Evolutionary conservation across 2,797 vertebrate species (phyloP).

Genomic region (Macropodus opercularis): DNA sequence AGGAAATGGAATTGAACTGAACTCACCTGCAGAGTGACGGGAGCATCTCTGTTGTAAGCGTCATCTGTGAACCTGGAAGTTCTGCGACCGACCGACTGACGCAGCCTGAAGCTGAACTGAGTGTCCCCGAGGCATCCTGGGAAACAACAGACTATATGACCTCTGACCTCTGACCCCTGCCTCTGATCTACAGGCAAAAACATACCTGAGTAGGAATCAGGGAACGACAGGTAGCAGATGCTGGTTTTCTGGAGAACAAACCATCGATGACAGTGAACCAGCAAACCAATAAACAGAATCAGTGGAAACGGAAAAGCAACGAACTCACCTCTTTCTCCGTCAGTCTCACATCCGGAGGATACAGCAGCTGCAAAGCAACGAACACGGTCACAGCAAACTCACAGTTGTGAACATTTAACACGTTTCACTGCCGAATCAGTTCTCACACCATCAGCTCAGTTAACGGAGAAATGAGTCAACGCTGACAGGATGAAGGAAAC

Average conservation of each 20-base stretch:
- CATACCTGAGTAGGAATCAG: conserved; percentile 95
- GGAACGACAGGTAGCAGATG: conserved; percentile 95
- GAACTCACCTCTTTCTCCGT: conserved; percentile 92
- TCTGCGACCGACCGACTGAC: conserved; percentile 86
- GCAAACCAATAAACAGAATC: background rate
- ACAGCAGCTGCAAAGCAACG: conserved; percentile 84
- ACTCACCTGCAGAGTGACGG: conserved; percentile 85
- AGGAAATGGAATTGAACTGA: too few species aligned
- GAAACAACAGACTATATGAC: conserved; percentile 24
- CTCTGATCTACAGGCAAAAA: background rate
- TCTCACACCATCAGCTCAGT: too few species aligned
- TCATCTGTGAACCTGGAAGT: conserved; percentile 64
- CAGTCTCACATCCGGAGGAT: conserved; percentile 87
- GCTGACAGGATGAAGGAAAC: too few species aligned
- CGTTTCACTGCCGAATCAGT: too few species aligned
- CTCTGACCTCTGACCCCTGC: conserved; percentile 6
- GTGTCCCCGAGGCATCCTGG: conserved; percentile 94
- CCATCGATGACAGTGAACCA: background rate
- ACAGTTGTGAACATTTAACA: too few species aligned
- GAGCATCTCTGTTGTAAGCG: conserved; percentile 82
- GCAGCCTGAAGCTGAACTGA: conserved; percentile 94
- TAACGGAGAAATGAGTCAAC: too few species aligned
- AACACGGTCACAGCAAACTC: background rate
- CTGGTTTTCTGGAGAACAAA: conserved; percentile 86
- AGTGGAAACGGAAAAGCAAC: too few species aligned